A percentile compares a stretch with the other conserved stretches of the same genome.
phyloP scores from a whole-genome alignment of 2,888 invertebrate genomes.

The Drosophila neonasuta region DNA sequence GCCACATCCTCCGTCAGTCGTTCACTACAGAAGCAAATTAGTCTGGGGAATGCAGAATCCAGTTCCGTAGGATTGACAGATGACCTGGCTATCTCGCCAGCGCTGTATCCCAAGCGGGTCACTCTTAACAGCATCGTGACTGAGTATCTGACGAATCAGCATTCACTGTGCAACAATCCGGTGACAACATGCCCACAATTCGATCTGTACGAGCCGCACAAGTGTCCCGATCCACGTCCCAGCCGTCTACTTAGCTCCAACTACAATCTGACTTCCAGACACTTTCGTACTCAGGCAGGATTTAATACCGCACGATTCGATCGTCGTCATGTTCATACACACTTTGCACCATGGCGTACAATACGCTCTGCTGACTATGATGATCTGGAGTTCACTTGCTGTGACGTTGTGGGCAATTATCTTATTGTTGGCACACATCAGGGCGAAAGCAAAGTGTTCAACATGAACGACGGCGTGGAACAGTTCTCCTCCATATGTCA shows the following conservation, averaged over 20 bases:
- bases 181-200: constrained; percentile 99
- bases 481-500: constrained; percentile 91
- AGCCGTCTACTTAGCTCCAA: constrained; percentile 82
- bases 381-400: constrained; percentile 89
- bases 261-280: constrained; percentile 88
- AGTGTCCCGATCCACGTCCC: constrained; percentile 94
- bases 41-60: constrained; percentile 58
- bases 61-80: constrained; percentile 41
- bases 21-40: constrained; percentile 84
- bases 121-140: constrained; percentile 96
- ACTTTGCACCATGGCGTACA: constrained; percentile 89
- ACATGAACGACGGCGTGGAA: constrained; percentile 91
- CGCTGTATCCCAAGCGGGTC: constrained; percentile 83
- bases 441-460: constrained; percentile 95
- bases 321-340: constrained; percentile 91
- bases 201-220: constrained; percentile 96
- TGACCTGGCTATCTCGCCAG: constrained; percentile 44
- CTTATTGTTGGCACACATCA: constrained; percentile 94
- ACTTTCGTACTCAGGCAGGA: constrained; percentile 84
- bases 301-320: constrained; percentile 86
- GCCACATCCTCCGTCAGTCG: constrained; percentile 50
- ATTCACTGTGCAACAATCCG: constrained; percentile 98
- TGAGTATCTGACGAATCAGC: constrained; percentile 98
- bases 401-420: constrained; percentile 84
- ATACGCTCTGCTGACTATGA: constrained; percentile 85